Conservation (phyloP, 2,888 invertebrate genomes). For the Caradrina kadenii region DNA sequence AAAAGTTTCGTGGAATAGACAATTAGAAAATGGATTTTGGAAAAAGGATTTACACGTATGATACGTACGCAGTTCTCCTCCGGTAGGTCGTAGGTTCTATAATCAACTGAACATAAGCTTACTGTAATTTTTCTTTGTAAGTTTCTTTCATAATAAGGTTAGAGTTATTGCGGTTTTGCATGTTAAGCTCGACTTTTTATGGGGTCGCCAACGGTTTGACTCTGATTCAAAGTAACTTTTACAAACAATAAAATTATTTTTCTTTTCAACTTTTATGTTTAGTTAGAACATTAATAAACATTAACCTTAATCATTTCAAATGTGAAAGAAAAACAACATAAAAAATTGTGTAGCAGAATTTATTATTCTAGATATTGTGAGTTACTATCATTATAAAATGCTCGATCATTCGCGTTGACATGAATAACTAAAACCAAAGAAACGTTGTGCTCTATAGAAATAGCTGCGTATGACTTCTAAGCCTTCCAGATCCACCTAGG, state of each 20-base stretch:
- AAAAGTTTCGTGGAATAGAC: not conserved
- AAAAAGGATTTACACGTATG: not conserved
- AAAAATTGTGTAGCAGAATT: constrained; percentile 27
- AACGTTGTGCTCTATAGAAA: not conserved
- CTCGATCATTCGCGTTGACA: constrained; percentile 2
- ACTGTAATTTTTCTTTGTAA: constrained; percentile 71
- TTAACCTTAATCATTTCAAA: constrained; percentile 30
- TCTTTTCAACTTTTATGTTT: constrained; percentile 29
- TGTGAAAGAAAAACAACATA: constrained; percentile 32
- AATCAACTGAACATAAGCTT: constrained; percentile 70
- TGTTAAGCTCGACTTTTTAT: constrained; percentile 74
- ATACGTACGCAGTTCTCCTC: constrained; percentile 19
- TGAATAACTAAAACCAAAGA: not conserved
- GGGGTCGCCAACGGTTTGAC: constrained; percentile 75
- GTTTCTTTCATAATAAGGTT: constrained; percentile 81
- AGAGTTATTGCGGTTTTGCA: constrained; percentile 85
- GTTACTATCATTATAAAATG: constrained; percentile 24
- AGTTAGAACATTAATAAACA: constrained; percentile 18
- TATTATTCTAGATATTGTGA: constrained; percentile 10
- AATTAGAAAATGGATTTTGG: constrained; percentile 1
- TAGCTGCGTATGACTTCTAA: no score
- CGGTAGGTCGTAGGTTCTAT: constrained; percentile 56
- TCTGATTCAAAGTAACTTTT: constrained; percentile 40
- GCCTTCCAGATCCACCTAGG: no score
- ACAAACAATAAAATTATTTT: constrained; percentile 32